Evolutionary conservation across 1,140 invertebrate genomes (phyloP).

Genomic region (Pseudomyrmex flavicornis): DNA sequence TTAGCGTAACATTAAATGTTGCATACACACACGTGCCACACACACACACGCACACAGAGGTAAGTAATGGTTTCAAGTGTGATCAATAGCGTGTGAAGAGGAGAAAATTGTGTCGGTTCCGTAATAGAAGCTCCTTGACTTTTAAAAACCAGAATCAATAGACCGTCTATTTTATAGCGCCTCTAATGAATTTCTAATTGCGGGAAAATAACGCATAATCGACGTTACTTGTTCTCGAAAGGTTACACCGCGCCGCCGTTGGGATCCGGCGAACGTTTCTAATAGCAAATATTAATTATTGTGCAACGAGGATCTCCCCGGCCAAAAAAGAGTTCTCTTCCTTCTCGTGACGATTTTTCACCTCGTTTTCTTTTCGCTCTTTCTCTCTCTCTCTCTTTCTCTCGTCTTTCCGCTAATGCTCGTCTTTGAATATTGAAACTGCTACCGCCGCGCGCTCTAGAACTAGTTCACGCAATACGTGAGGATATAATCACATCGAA

Average conservation of each 20-base stretch:
- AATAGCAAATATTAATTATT: slow-evolving; percentile 43
- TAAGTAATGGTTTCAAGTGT: not conserved
- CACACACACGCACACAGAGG: no score
- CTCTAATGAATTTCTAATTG: slow-evolving; percentile 65
- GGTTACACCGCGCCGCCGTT: not conserved
- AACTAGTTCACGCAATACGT: slow-evolving; percentile 11
- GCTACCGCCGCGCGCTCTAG: not conserved
- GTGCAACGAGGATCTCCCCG: slow-evolving; percentile 1
- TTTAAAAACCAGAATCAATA: slow-evolving; percentile 20
- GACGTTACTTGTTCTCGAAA: slow-evolving; percentile 19
- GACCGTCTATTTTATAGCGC: slow-evolving; percentile 9
- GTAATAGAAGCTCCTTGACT: slow-evolving; percentile 15
- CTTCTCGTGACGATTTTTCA: slow-evolving; percentile 1
- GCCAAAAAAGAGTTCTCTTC: slow-evolving; percentile 9
- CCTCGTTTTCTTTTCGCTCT: not conserved
- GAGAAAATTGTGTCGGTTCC: not conserved
- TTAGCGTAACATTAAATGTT: not conserved
- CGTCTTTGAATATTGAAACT: not conserved
- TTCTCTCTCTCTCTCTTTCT: not conserved
- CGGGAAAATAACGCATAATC: slow-evolving; percentile 51
- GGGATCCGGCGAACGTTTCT: slow-evolving; percentile 31
- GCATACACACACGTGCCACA: not conserved
- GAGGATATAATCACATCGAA: not conserved
- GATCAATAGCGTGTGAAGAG: not conserved
- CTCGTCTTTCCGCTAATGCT: not conserved